A percentile compares a stretch with the other conserved stretches of the same genome.
These are phyloP conservation scores for Drosophila pseudoobscura DNA, from an alignment of 1,140 invertebrate genomes.

Conservation along the genomic window DNA sequence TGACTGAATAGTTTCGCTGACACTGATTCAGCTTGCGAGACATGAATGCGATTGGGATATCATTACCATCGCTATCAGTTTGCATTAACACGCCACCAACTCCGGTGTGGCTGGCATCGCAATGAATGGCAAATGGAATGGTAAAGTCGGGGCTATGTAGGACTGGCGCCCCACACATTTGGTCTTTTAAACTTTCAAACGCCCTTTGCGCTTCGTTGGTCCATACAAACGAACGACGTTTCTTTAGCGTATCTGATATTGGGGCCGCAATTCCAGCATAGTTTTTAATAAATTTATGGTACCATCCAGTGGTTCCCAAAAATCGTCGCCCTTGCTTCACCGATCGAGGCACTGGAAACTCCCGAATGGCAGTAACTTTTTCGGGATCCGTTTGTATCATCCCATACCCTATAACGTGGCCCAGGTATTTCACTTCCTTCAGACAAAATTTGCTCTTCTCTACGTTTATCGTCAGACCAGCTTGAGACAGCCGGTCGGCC, in stretches of 20 bases:
- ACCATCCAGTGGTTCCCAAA: no score
- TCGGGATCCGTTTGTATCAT: no score
- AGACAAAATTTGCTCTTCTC: no score
- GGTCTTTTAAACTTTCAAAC: conserved; percentile 6
- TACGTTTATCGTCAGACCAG: no score
- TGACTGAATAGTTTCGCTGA: conserved; percentile 3
- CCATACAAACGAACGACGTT: background rate
- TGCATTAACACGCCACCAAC: conserved; percentile 6
- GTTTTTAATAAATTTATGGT: no score
- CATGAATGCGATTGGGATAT: conserved; percentile 3
- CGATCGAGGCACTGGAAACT: no score
- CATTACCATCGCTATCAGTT: background rate
- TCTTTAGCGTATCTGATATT: background rate
- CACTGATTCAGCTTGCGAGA: conserved; percentile 1
- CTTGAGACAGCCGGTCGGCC: no score
- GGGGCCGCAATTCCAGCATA: no score
- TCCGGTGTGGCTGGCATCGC: conserved; percentile 15
- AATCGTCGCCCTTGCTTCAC: no score
- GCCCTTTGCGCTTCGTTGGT: conserved; percentile 1
- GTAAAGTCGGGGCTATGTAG: conserved; percentile 2
- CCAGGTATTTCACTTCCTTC: no score
- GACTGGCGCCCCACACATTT: background rate
- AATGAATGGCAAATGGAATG: conserved; percentile 7
- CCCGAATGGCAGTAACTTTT: no score
- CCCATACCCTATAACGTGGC: no score